phyloP scores from a whole-genome alignment of 2,888 invertebrate genomes.

The Crepidodera aurea region DNA sequence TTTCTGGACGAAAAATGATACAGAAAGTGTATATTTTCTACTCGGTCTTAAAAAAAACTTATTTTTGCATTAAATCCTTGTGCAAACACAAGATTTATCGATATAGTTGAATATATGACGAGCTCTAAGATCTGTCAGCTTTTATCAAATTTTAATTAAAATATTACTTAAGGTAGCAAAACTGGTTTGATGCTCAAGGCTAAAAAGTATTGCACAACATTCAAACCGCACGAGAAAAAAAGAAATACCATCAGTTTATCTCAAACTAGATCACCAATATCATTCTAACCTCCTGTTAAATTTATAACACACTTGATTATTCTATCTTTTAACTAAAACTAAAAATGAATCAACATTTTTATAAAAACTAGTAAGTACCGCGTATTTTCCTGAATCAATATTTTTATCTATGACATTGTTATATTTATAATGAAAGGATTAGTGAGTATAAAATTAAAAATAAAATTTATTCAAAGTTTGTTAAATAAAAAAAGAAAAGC shows the following conservation, averaged over 20 bases:
- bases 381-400: background rate
- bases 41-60: too few species aligned
- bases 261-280: background rate
- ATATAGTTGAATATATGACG: too few species aligned
- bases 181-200: constrained; percentile 1
- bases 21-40: too few species aligned
- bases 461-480: too few species aligned
- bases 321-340: background rate
- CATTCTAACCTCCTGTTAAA: background rate
- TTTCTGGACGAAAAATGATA: too few species aligned
- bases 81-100: too few species aligned
- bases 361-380: background rate
- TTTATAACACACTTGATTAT: too few species aligned
- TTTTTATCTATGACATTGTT: background rate
- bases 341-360: background rate
- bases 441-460: background rate
- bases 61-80: too few species aligned
- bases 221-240: background rate
- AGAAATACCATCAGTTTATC: background rate
- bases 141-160: constrained; percentile 7
- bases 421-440: background rate
- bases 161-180: background rate
- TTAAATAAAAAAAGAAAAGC: too few species aligned
- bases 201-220: background rate
- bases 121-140: background rate